Percentiles rank a stretch among this genome's conserved stretches.
Conservation (phyloP, 2,797 vertebrate genomes). For the Chaunax sp. region DNA sequence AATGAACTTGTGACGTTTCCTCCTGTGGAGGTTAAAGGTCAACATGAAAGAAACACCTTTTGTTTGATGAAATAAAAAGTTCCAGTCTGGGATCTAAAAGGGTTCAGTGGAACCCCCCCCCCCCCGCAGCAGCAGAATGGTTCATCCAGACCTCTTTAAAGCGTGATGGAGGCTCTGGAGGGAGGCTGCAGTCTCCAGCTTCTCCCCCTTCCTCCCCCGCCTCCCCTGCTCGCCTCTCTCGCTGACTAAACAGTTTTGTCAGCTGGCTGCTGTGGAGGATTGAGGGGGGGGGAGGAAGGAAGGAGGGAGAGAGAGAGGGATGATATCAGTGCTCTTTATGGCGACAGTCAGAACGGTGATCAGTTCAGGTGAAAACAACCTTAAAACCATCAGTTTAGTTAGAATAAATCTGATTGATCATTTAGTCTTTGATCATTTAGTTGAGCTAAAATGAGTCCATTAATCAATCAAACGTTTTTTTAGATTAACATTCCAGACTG, state of each 20-base stretch:
- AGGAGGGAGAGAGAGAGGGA: constrained; percentile 40
- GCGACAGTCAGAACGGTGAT: constrained; percentile 24
- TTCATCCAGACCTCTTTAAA: constrained; percentile 8
- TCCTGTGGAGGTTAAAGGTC: no score
- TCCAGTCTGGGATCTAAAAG: no score
- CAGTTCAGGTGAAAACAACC: constrained; percentile 4
- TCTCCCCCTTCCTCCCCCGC: constrained; percentile 29
- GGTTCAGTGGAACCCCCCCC: no score
- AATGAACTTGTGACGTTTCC: no score
- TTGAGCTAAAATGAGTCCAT: no score
- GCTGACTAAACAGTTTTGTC: constrained; percentile 89
- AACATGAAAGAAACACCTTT: no score
- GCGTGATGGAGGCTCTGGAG: constrained; percentile 20
- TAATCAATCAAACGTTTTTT: no score
- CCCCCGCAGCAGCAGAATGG: constrained; percentile 30
- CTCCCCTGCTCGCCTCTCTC: constrained; percentile 67
- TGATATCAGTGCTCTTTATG: constrained; percentile 25
- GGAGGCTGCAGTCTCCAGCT: constrained; percentile 8
- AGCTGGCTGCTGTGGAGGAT: constrained; percentile 76
- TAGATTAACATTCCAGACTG: no score
- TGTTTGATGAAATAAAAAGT: no score
- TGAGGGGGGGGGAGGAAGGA: constrained; percentile 50
- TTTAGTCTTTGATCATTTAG: no score
- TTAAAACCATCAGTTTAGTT: no score
- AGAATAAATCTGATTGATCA: no score